These are phyloP conservation scores for Drosophila athabasca DNA, from an alignment of 1,140 invertebrate genomes.

Conservation along the genomic window DNA sequence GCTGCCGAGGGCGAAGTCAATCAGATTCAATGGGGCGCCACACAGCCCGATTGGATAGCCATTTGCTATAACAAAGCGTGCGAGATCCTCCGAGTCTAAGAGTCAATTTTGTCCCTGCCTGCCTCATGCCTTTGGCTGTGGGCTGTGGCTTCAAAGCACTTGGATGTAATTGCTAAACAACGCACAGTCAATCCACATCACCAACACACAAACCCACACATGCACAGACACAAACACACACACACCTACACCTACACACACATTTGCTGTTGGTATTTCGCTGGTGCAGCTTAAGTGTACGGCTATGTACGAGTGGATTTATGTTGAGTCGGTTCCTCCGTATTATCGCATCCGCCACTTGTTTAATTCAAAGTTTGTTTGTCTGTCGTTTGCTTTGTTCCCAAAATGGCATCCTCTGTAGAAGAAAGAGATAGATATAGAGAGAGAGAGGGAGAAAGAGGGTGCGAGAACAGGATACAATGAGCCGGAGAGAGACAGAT, in stretches of 20 bases:
- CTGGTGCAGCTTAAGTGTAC: constrained; percentile 22
- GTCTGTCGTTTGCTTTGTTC: constrained; percentile 4
- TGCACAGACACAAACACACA: constrained; percentile 14
- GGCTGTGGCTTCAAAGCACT: constrained; percentile 8
- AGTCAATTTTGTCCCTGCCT: constrained; percentile 53
- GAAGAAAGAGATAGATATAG: too few relatives aligned
- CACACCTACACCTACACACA: constrained; percentile 19
- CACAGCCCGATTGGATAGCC: constrained; percentile 99
- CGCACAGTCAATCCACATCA: constrained; percentile 33
- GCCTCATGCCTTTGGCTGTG: constrained; percentile 10
- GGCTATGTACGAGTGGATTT: constrained; percentile 14
- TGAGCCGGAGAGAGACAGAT: neutral
- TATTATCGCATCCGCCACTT: constrained; percentile 5
- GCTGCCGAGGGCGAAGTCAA: constrained; percentile 99
- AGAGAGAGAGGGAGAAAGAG: too few relatives aligned
- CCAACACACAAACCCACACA: constrained; percentile 4
- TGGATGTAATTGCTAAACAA: constrained; percentile 37
- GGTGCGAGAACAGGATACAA: neutral
- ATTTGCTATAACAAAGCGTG: constrained; percentile 99
- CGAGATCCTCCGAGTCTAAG: constrained; percentile 98
- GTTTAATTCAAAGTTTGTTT: constrained; percentile 6
- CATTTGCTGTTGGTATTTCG: constrained; percentile 59
- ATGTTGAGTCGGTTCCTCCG: constrained; percentile 1
- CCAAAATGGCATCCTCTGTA: too few relatives aligned
- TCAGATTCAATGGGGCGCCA: constrained; percentile 99